phyloP scores from a whole-genome alignment of 2,888 invertebrate genomes.

The Aspidiotus destructor region DNA sequence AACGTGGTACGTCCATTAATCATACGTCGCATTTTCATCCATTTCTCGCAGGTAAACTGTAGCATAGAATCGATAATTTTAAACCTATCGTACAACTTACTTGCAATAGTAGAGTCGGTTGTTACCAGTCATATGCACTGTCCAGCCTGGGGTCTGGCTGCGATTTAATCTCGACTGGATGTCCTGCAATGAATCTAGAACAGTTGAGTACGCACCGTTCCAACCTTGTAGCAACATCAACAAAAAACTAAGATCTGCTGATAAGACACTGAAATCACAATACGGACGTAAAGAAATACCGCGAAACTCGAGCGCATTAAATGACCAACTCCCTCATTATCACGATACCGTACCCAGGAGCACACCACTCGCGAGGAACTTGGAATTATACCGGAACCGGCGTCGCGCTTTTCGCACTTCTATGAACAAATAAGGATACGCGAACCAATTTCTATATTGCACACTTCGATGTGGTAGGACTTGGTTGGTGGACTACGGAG shows the following conservation, averaged over 20 bases:
- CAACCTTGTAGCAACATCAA: constrained; percentile 30
- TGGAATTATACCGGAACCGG: too few species aligned
- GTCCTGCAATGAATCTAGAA: constrained; percentile 12
- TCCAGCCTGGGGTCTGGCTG: constrained; percentile 23
- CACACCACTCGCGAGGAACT: too few species aligned
- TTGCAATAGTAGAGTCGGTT: constrained; percentile 24
- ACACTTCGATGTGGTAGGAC: too few species aligned
- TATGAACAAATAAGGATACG: too few species aligned
- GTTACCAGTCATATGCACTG: constrained; percentile 16
- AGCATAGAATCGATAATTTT: too few species aligned
- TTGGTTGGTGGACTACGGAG: too few species aligned
- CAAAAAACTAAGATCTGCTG: constrained; percentile 7
- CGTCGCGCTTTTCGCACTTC: too few species aligned
- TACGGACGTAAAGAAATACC: not conserved
- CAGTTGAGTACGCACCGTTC: constrained; percentile 20
- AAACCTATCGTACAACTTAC: constrained; percentile 1
- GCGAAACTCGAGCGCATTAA: not conserved
- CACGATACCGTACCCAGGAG: too few species aligned
- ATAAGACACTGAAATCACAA: constrained; percentile 11
- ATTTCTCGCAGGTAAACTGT: too few species aligned
- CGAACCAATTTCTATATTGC: too few species aligned
- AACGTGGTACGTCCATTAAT: too few species aligned
- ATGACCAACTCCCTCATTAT: not conserved
- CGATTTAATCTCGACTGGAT: constrained; percentile 20
- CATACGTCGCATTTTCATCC: too few species aligned